Evolutionary conservation across 2,113 vertebrate genomes (phyloP).

Genomic region (Empidonax traillii): DNA sequence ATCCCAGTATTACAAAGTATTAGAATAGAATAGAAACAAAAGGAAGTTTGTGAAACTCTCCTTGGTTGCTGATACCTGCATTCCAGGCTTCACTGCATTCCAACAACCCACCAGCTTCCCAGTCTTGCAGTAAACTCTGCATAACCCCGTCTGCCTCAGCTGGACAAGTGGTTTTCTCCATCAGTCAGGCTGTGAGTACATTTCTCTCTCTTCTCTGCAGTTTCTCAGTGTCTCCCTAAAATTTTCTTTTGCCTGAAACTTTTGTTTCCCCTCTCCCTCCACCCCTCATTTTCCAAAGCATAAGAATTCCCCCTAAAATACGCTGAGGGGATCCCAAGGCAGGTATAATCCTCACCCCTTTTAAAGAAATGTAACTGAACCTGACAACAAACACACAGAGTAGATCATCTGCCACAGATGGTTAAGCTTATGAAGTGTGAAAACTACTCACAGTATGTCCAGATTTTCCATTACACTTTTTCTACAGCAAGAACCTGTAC

Average conservation of each 20-base stretch:
- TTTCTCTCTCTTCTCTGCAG: background rate
- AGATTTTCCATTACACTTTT: constrained; percentile 27
- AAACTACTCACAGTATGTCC: constrained; percentile 47
- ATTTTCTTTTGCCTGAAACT: background rate
- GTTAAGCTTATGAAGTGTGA: constrained; percentile 34
- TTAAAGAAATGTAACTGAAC: constrained; percentile 7
- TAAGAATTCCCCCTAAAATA: background rate
- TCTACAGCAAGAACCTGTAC: background rate
- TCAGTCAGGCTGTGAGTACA: background rate
- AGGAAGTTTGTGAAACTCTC: background rate
- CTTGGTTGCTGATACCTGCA: background rate
- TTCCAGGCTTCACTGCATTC: background rate
- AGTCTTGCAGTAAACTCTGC: background rate
- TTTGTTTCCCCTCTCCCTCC: background rate
- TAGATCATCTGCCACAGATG: constrained; percentile 49
- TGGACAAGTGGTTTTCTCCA: background rate
- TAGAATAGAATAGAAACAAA: background rate
- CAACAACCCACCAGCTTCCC: background rate
- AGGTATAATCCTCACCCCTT: background rate
- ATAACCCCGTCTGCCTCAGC: background rate
- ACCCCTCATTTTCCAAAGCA: background rate
- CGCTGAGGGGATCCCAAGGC: background rate
- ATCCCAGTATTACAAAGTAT: background rate
- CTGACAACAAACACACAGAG: constrained; percentile 5
- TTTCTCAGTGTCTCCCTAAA: background rate